These are phyloP conservation scores for Fabriciana adippe DNA, from an alignment of 2,888 invertebrate genomes.

Conservation along the genomic window DNA sequence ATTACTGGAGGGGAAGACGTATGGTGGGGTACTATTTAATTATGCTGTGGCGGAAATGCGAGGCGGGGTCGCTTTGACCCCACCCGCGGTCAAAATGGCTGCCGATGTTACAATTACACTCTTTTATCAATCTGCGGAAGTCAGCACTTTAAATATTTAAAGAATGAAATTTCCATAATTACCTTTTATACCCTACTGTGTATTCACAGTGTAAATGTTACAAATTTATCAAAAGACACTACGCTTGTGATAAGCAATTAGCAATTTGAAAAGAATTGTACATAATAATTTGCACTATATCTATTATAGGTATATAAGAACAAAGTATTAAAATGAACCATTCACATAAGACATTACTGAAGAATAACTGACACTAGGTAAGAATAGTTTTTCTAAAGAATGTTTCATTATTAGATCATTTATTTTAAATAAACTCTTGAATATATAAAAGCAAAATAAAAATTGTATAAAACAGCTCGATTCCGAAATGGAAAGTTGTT, in stretches of 20 bases:
- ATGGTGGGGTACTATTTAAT: conserved; percentile 80
- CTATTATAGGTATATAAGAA: no score
- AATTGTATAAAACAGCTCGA: no score
- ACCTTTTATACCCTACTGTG: conserved; percentile 43
- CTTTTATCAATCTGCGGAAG: conserved; percentile 62
- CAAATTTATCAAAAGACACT: conserved; percentile 24
- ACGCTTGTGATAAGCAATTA: background rate
- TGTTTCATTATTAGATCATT: no score
- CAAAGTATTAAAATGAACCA: no score
- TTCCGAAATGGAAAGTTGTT: no score
- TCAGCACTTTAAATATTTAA: conserved; percentile 56
- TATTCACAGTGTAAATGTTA: conserved; percentile 33
- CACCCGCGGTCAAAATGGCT: conserved; percentile 80
- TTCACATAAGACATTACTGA: no score
- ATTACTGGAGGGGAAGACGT: conserved; percentile 65
- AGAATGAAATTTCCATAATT: conserved; percentile 48
- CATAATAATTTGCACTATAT: no score
- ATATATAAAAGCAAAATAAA: no score
- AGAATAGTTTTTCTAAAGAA: no score
- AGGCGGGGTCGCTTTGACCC: conserved; percentile 80
- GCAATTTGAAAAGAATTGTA: background rate
- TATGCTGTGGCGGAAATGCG: conserved; percentile 74
- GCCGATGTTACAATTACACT: conserved; percentile 72
- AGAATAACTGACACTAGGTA: no score
- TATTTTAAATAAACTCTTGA: no score